Evolutionary conservation across 2,888 invertebrate genomes (phyloP).

Genomic region (Leptura quadrifasciata): DNA sequence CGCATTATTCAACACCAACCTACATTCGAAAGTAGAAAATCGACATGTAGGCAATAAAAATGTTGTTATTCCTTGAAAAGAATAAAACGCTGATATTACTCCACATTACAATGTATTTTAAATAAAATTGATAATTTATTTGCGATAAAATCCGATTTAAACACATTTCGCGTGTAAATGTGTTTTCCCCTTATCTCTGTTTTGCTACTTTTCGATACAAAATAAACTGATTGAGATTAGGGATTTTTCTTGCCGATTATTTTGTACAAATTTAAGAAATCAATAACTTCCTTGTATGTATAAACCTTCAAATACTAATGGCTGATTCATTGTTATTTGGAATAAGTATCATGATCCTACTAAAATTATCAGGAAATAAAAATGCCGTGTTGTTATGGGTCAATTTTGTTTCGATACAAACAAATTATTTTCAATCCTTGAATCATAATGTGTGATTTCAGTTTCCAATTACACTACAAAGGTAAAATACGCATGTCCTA

Average conservation of each 20-base stretch:
- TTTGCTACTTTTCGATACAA: neutral
- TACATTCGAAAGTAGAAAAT: constrained; percentile 1
- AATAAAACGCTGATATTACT: neutral
- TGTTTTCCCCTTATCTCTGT: neutral
- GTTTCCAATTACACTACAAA: too few species aligned
- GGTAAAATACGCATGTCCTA: too few species aligned
- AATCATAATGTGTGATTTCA: too few species aligned
- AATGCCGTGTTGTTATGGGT: too few species aligned
- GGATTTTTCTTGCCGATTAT: neutral
- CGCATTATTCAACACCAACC: constrained; percentile 22
- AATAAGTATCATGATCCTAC: too few species aligned
- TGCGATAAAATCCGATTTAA: constrained; percentile 3
- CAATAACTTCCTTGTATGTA: too few species aligned
- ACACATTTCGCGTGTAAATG: neutral
- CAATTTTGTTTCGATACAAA: too few species aligned
- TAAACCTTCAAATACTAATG: too few species aligned
- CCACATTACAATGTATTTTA: neutral
- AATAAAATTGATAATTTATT: neutral
- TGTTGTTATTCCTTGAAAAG: constrained; percentile 1
- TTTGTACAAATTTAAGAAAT: neutral
- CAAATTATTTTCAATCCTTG: too few species aligned
- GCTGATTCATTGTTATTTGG: too few species aligned
- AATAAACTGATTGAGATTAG: neutral
- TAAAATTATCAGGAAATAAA: too few species aligned
- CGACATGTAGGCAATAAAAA: neutral